phyloP scores from a whole-genome alignment of 2,113 vertebrate genomes.

The Papio anubis region DNA sequence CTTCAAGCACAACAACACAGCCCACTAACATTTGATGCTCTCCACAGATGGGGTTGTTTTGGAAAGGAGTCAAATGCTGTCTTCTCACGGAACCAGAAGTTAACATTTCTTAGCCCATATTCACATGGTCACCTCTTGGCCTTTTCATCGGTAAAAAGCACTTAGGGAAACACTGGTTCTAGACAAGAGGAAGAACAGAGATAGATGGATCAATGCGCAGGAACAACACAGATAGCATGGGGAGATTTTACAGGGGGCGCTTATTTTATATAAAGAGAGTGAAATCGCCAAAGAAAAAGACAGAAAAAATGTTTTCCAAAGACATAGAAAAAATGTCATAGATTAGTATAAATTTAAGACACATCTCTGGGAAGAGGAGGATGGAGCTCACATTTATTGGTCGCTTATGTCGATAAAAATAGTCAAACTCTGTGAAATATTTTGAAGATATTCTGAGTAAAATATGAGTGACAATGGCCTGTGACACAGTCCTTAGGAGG shows the following conservation, averaged over 20 bases:
- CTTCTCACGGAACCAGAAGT: slow-evolving; percentile 40
- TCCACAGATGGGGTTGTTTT: slow-evolving; percentile 33
- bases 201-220: not conserved
- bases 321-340: not conserved
- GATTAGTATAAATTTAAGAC: not conserved
- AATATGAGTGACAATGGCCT: no score
- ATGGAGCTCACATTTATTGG: not conserved
- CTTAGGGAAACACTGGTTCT: not conserved
- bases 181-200: not conserved
- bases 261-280: not conserved
- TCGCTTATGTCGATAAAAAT: not conserved
- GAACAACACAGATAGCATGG: not conserved
- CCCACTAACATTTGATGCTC: slow-evolving; percentile 44
- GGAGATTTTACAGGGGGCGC: not conserved
- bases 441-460: no score
- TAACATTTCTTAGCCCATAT: not conserved
- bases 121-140: not conserved
- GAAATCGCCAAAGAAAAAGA: not conserved
- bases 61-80: slow-evolving; percentile 43
- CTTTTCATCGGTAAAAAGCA: not conserved
- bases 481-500: no score
- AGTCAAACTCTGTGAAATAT: no score
- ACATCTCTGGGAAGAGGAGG: not conserved
- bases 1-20: not conserved
- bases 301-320: not conserved